phyloP scores from a whole-genome alignment of 2,113 vertebrate species.

The Xiphias gladius region DNA sequence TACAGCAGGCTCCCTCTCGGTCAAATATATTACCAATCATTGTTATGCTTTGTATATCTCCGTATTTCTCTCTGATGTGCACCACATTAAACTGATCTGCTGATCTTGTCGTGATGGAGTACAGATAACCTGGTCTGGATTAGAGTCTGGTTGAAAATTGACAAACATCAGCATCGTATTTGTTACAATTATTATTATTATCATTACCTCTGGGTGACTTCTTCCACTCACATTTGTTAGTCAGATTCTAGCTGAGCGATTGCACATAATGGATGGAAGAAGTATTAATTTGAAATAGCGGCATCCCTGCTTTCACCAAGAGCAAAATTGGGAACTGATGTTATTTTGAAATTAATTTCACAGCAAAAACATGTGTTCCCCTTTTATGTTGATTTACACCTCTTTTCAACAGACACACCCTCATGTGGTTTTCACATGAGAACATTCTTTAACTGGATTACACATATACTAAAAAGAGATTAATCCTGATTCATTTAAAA shows the following conservation, averaged over 20 bases:
- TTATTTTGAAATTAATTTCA: conserved; percentile 2
- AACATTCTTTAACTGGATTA: conserved; percentile 7
- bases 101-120: conserved; percentile 54
- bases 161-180: conserved; percentile 63
- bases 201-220: conserved; percentile 59
- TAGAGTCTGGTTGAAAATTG: conserved; percentile 46
- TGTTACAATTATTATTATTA: conserved; percentile 62
- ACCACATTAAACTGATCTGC: conserved; percentile 43
- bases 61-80: conserved; percentile 41
- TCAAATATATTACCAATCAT: conserved; percentile 61
- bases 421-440: conserved; percentile 1
- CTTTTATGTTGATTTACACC: conserved; percentile 45
- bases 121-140: conserved; percentile 49
- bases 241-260: conserved; percentile 53
- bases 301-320: conserved; percentile 19
- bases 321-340: conserved; percentile 40
- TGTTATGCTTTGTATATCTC: conserved; percentile 55
- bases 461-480: conserved; percentile 4
- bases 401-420: neutral
- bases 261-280: conserved; percentile 40
- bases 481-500: conserved; percentile 11
- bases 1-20: conserved; percentile 38
- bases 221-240: conserved; percentile 44
- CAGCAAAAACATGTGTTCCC: conserved; percentile 30
- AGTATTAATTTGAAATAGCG: conserved; percentile 2